Evolutionary conservation across 2,797 vertebrate species (phyloP).

Genomic region (Thamnophis elegans): DNA sequence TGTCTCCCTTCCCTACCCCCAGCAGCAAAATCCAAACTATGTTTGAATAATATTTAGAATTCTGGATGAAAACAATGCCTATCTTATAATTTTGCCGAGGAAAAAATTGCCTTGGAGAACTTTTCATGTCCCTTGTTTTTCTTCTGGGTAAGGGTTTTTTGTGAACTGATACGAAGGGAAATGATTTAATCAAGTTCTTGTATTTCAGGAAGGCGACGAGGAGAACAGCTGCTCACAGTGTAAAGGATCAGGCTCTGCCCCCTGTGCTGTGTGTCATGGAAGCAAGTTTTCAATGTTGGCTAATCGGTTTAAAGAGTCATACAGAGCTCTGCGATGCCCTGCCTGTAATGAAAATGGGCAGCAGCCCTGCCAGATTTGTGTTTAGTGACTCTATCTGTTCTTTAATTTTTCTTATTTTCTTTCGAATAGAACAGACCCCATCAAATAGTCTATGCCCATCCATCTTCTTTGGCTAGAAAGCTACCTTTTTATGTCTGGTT

Average conservation of each 20-base stretch:
- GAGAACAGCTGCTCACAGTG: slow-evolving; percentile 80
- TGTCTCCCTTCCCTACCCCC: neutral
- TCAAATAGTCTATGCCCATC: neutral
- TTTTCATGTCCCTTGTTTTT: neutral
- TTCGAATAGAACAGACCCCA: neutral
- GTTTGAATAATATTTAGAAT: neutral
- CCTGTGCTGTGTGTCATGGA: slow-evolving; percentile 94
- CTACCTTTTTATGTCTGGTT: neutral
- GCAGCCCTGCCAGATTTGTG: slow-evolving; percentile 86
- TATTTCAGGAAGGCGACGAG: slow-evolving; percentile 59
- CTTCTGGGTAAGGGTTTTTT: neutral
- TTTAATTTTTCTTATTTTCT: neutral
- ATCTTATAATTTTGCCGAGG: neutral
- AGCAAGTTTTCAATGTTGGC: slow-evolving; percentile 98
- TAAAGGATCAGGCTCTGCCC: slow-evolving; percentile 85
- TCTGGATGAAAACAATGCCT: neutral
- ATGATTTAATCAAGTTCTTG: neutral
- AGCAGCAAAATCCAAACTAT: neutral
- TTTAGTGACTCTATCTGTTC: slow-evolving; percentile 65
- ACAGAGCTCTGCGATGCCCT: slow-evolving; percentile 87
- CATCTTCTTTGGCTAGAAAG: neutral
- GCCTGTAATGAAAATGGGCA: slow-evolving; percentile 89
- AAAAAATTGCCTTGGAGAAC: neutral
- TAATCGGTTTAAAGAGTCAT: slow-evolving; percentile 95
- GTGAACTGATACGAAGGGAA: neutral